Evolutionary conservation across 2,888 invertebrate species (phyloP), one percentile per base, ranked within the genome.

Genomic region (Cataglyphis albicans): DNA sequence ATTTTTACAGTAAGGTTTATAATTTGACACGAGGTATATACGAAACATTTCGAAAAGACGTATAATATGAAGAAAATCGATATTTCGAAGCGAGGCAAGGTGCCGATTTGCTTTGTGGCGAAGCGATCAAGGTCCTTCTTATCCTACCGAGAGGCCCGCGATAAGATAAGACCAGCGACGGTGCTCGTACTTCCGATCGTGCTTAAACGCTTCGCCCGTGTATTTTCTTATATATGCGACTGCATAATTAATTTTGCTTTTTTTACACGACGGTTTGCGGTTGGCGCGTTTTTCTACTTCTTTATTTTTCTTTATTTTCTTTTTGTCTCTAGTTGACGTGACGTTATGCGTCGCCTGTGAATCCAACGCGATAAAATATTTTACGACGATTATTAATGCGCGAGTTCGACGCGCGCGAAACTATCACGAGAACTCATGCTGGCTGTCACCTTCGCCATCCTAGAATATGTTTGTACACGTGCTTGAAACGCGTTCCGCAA

Each of bases 61-160:
- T 52, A 29, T 65, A 32, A 15, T 64, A 21, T 12, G 35, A 52
- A 75, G 75, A 84, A 76, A 72, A 76, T 61, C 29, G 61, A 65
- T 63, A 78, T 55, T 75, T 35, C 75, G 73, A 74, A 70, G 48
- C 64, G 68, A 84, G 70, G 67, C 63, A 85, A 89, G 90, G 91
- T 91, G 91, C 86, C 91, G 90, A 90, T 92, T 90, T 89, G 90
- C 89, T 89, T 87, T 89, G 91, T 89, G 88, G 90, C 87, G 84
- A 87, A 35, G 88, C 91, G 93, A 94, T 94, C 93, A 94, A 94
- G 94, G 93, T 92, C 92, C 92, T 91, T 88, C 92, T 93, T 94
- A 94, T 93, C 93, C 94, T 92, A 90, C 89, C 84, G 90, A 92
- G 91, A 90, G 90, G 90, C 87, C 38, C 82, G 88, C 91, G 93